A percentile compares a stretch with the other conserved stretches of the same genome.
Evolutionary conservation across 2,888 invertebrate species (phyloP).

Genomic region (Agapostemon virescens): DNA sequence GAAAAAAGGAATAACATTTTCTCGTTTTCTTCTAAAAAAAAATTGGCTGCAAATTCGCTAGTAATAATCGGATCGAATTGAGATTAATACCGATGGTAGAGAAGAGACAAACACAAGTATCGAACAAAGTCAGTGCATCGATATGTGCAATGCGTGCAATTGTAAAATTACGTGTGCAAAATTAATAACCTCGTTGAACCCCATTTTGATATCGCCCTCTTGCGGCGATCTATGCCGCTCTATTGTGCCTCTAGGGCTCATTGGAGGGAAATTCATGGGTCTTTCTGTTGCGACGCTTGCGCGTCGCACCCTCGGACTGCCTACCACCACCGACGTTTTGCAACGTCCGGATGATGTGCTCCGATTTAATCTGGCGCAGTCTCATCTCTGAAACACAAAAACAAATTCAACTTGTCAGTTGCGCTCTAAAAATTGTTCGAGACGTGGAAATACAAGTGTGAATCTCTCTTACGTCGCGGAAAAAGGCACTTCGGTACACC

Average conservation of each 20-base stretch:
- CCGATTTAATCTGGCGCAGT: constrained; percentile 81
- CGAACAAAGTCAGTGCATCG: too few species aligned
- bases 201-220: constrained; percentile 82
- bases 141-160: not conserved
- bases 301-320: constrained; percentile 75
- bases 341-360: constrained; percentile 86
- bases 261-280: constrained; percentile 76
- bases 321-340: constrained; percentile 79
- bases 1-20: too few species aligned
- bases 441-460: not conserved
- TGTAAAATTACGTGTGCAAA: not conserved
- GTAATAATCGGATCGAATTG: too few species aligned
- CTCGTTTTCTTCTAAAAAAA: too few species aligned
- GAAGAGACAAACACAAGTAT: too few species aligned
- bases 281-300: constrained; percentile 78
- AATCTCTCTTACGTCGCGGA: too few species aligned
- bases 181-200: constrained; percentile 73
- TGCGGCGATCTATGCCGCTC: constrained; percentile 83
- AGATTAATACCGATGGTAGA: too few species aligned
- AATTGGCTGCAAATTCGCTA: too few species aligned
- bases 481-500: too few species aligned
- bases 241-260: constrained; percentile 71
- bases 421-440: not conserved
- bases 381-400: constrained; percentile 60
- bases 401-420: not conserved